Conservation (phyloP, 2,113 vertebrate genomes). For the Otocyon megalotis region DNA sequence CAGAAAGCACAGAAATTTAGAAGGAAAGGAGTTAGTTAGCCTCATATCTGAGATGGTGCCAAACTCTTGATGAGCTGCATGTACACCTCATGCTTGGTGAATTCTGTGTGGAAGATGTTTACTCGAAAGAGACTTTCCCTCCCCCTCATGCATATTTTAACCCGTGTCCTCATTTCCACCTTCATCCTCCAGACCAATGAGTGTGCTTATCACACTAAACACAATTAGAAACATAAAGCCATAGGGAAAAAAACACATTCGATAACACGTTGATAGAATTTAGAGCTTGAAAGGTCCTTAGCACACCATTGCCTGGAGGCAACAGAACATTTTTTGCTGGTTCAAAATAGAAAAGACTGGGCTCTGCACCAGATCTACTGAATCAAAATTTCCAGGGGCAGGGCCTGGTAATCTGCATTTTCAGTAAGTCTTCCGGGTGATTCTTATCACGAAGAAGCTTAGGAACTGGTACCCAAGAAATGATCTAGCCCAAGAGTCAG, state of each 20-base stretch:
- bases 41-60: not conserved
- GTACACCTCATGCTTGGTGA: not conserved
- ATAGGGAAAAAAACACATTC: not conserved
- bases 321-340: no score
- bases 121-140: not conserved
- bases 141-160: not conserved
- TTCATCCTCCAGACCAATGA: not conserved
- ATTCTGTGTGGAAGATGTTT: not conserved
- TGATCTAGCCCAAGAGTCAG: not conserved
- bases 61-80: rapidly evolving
- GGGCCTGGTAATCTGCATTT: not conserved
- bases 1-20: not conserved
- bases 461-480: not conserved
- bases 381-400: not conserved
- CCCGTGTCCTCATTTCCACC: not conserved
- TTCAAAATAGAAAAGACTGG: not conserved
- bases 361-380: not conserved
- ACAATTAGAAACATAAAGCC: not conserved
- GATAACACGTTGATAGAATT: not conserved
- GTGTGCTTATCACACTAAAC: not conserved
- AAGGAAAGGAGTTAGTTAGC: rapidly evolving
- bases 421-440: not conserved
- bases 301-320: not conserved
- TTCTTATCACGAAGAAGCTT: not conserved
- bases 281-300: not conserved